These are phyloP conservation scores for Oxygymnocypris stewartii DNA, from an alignment of 2,113 vertebrate species.

Conservation along the genomic window DNA sequence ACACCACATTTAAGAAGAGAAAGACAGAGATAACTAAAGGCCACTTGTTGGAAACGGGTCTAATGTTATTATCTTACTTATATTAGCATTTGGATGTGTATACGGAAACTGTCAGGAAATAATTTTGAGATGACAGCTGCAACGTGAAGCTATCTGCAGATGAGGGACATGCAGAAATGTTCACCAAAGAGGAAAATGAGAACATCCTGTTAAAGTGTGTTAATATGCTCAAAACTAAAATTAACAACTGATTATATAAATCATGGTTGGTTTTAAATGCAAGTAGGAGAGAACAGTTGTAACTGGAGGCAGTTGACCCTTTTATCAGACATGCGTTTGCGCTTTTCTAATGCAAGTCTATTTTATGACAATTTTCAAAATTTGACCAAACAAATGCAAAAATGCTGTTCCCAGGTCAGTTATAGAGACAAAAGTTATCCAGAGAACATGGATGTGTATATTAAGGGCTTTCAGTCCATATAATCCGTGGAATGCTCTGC, in stretches of 20 bases:
- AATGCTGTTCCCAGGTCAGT: neutral
- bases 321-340: neutral
- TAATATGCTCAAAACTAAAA: neutral
- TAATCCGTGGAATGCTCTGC: no score
- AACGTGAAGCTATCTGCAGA: neutral
- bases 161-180: neutral
- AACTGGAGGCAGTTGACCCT: neutral
- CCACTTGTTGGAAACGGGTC: constrained; percentile 5
- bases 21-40: constrained; percentile 28
- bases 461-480: no score
- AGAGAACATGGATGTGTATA: neutral
- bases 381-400: neutral
- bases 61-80: neutral
- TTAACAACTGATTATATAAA: constrained; percentile 5
- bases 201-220: constrained; percentile 24
- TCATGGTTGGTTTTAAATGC: neutral
- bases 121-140: constrained; percentile 9
- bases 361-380: no score
- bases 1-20: constrained; percentile 19
- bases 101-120: neutral
- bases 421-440: neutral
- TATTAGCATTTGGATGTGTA: constrained; percentile 1
- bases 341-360: neutral
- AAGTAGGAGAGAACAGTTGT: neutral
- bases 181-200: neutral